These are phyloP conservation scores for Neolamprologus fasciatus DNA, from an alignment of 2,113 vertebrate genomes.

Conservation along the genomic window DNA sequence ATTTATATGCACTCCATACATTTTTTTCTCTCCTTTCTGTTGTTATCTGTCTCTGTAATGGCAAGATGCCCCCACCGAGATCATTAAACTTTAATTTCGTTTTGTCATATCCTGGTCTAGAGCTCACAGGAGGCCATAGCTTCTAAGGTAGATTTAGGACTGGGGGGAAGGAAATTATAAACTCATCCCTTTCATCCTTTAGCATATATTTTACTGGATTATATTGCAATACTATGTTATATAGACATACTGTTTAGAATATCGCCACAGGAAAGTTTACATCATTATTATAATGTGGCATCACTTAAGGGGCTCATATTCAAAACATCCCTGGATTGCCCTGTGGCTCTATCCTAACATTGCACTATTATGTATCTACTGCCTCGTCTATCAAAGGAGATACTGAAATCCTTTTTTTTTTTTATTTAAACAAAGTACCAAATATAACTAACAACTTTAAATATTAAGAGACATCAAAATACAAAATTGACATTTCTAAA, in stretches of 20 bases:
- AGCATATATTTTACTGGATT: background rate
- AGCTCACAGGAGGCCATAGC: background rate
- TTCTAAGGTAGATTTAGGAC: background rate
- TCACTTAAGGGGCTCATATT: background rate
- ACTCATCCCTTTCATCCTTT: background rate
- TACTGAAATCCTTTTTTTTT: background rate
- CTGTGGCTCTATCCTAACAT: background rate
- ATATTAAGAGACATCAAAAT: no score
- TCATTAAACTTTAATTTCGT: background rate
- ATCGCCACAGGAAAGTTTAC: background rate
- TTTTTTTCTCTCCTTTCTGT: background rate
- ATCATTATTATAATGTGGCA: background rate
- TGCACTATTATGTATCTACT: background rate
- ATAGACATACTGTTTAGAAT: background rate
- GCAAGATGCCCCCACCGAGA: background rate
- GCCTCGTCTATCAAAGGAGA: background rate
- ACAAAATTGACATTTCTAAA: no score
- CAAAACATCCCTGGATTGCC: background rate
- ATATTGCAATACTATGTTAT: background rate
- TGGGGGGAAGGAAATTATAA: background rate
- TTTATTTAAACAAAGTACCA: accelerated
- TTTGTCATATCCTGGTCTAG: background rate
- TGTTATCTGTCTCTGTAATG: background rate
- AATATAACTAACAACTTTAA: background rate
- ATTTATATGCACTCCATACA: background rate